phyloP scores from a whole-genome alignment of 1,140 invertebrate species.

The Drosophila repleta region DNA sequence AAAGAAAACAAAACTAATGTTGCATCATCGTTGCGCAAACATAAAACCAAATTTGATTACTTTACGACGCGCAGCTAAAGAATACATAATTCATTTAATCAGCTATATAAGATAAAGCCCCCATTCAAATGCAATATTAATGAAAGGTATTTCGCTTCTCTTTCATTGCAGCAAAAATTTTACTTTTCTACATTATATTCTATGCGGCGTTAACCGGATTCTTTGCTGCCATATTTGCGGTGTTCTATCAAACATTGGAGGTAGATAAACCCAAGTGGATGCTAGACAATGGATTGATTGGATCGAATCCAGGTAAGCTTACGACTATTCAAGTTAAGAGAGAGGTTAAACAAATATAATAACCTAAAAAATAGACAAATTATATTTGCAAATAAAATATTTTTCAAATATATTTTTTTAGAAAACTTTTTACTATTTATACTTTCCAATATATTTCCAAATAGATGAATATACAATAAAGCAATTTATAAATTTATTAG shows the following conservation, averaged over 20 bases:
- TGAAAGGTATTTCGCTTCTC: constrained; percentile 7
- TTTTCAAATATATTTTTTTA: no score
- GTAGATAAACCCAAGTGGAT: constrained; percentile 93
- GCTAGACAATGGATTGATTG: constrained; percentile 92
- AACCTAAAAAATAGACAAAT: background rate
- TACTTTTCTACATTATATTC: constrained; percentile 97
- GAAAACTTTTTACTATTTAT: no score
- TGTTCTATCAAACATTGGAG: constrained; percentile 97
- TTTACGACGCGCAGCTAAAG: background rate
- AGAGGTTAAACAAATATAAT: background rate
- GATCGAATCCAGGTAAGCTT: constrained; percentile 93
- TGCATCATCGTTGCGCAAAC: background rate
- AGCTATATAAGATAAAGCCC: background rate
- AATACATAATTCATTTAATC: background rate
- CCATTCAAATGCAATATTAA: background rate
- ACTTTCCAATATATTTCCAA: no score
- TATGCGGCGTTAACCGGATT: constrained; percentile 94
- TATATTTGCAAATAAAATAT: no score
- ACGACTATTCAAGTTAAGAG: background rate
- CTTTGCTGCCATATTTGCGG: constrained; percentile 94
- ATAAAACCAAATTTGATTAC: constrained; percentile 34
- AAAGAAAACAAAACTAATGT: constrained; percentile 2
- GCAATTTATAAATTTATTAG: no score
- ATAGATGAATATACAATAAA: no score
- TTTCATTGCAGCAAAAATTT: constrained; percentile 93